Evolutionary conservation across 2,797 vertebrate species (phyloP), one percentile per base, ranked within the genome.

Genomic region (Pangasius djambal): DNA sequence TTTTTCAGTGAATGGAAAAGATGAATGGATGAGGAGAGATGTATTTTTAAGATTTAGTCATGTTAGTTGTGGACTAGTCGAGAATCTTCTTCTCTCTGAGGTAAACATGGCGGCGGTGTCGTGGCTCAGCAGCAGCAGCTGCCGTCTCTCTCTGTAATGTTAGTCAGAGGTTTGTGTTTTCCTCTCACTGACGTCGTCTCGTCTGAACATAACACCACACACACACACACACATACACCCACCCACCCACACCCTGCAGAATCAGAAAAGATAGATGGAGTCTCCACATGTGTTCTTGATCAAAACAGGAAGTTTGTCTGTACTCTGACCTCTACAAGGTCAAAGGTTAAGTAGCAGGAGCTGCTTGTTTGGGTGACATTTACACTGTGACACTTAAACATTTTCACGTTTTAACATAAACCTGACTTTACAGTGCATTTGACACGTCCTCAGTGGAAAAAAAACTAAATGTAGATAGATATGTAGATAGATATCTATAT

Each of bases 281-380:
- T 50, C 15, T 50, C 48, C 48, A 79, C 85, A 87, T 16, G 50
- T 4, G 55, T 4, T 52, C 74, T 65, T 89, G 86, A 91, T 88
- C 89, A 22, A 88, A 91, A 92, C 93, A 92, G 94, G 92, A 93
- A 90, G 92, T 90, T 84, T 86, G 92, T 90, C 83, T 86, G 75
- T 85, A 77, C 44, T 37, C 70, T 89, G 84, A 85, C 85, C 87
- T 93, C 88, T 89, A 91, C 89, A 91, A 79, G 92, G 92, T 93
- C 91, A 91, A 67, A 91, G 92, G 92, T 93, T 91, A 92, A 85
- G 87, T 83, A 50, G 59, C 20, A 40, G 63, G 28, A 77, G 77
- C 83, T 88, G 81, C 67, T 28, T 83, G 88, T 83, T 75, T 84
- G 79, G 55, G 79, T 34, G n/a, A 55, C 48, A 4, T 78, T 52